These are phyloP conservation scores for Chroicocephalus ridibundus DNA, from an alignment of 2,113 vertebrate genomes.

Conservation along the genomic window DNA sequence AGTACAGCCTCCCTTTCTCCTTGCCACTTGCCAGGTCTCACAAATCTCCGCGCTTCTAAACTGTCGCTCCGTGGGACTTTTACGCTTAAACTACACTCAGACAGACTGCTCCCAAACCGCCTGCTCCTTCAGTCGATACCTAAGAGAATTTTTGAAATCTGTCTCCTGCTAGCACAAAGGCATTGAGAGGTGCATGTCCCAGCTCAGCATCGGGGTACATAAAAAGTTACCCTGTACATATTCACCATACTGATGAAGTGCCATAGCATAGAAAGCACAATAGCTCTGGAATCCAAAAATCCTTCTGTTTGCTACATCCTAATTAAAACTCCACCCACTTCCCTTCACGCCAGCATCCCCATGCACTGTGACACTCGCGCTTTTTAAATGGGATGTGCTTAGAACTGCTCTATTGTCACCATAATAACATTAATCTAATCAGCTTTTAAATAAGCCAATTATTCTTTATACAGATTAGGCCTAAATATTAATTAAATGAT, in stretches of 20 bases:
- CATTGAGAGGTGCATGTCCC: rapidly evolving
- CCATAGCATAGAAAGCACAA: background rate
- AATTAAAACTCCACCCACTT: background rate
- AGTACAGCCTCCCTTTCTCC: background rate
- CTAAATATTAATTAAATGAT: constrained; percentile 72
- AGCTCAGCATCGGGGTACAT: too few species aligned
- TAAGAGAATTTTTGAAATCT: background rate
- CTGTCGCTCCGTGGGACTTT: background rate
- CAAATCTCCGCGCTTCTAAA: background rate
- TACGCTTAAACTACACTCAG: background rate
- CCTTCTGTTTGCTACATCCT: background rate
- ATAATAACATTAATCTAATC: constrained; percentile 75
- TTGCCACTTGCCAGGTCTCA: background rate
- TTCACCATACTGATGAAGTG: background rate
- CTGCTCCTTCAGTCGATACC: background rate
- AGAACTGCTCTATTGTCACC: constrained; percentile 70
- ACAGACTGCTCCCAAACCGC: rapidly evolving
- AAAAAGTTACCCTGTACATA: background rate
- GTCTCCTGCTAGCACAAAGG: background rate
- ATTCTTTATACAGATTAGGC: constrained; percentile 75
- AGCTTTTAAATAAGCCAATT: constrained; percentile 76
- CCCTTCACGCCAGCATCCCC: background rate
- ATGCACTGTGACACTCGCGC: background rate
- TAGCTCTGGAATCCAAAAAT: background rate
- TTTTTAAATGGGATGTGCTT: constrained; percentile 59